Conservation (phyloP, 1,140 invertebrate genomes). For the Oscheius sp. region DNA sequence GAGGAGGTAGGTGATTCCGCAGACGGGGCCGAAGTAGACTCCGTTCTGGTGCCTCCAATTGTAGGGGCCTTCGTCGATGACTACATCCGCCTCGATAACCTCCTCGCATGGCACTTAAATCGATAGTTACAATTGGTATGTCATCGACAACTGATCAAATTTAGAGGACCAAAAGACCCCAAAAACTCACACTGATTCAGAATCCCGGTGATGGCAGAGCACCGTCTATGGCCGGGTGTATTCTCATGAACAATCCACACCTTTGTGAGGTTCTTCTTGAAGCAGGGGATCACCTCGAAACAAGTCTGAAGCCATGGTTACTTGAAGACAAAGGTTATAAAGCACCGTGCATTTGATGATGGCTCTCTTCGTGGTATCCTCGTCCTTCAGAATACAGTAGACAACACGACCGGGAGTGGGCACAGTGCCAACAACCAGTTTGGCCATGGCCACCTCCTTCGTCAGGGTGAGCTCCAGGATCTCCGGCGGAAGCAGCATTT, state of each 20-base stretch:
- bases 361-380: not conserved
- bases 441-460: not conserved
- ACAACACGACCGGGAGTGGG: not conserved
- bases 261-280: not conserved
- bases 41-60: not conserved
- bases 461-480: not conserved
- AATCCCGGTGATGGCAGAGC: not conserved
- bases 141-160: not conserved
- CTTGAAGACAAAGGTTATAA: not conserved
- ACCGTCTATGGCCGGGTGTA: not conserved
- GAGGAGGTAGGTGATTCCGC: not conserved
- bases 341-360: not conserved
- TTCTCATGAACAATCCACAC: slow-evolving; percentile 1
- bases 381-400: not conserved
- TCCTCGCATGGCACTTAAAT: not conserved
- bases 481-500: not conserved
- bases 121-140: not conserved
- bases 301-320: not conserved
- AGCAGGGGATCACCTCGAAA: not conserved
- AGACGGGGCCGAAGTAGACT: not conserved
- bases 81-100: not conserved
- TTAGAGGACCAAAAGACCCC: no score
- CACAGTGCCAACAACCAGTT: not conserved
- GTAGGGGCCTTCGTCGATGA: not conserved
- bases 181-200: not conserved